Evolutionary conservation across 2,888 invertebrate species (phyloP).

Genomic region (Halocaridina rubra): DNA sequence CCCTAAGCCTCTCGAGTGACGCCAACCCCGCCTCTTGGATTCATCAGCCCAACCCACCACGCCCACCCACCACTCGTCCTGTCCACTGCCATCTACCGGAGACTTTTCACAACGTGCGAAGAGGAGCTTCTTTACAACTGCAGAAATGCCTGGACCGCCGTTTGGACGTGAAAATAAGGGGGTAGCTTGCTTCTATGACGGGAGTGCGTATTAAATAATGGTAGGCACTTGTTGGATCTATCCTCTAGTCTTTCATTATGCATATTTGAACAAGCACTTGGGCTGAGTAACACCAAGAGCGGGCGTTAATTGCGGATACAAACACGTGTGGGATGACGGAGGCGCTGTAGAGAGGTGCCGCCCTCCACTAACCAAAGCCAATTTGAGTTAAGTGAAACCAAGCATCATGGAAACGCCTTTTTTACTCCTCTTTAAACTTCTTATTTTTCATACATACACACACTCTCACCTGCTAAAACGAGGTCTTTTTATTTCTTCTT

Average conservation of each 20-base stretch:
- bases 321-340: conserved; percentile 60
- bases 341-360: conserved; percentile 52
- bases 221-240: conserved; percentile 58
- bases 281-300: conserved; percentile 51
- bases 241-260: conserved; percentile 60
- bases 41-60: conserved; percentile 55
- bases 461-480: neutral
- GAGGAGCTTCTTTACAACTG: conserved; percentile 61
- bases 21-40: conserved; percentile 43
- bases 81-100: conserved; percentile 61
- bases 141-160: conserved; percentile 62
- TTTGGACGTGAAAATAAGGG: conserved; percentile 63
- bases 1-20: conserved; percentile 15
- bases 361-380: conserved; percentile 45
- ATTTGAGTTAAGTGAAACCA: conserved; percentile 59
- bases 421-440: too few species aligned
- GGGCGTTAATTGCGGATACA: conserved; percentile 60
- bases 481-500: neutral
- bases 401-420: conserved; percentile 46
- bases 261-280: conserved; percentile 59
- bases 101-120: conserved; percentile 47
- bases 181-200: conserved; percentile 60
- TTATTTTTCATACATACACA: neutral
- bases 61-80: conserved; percentile 50
- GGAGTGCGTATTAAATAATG: conserved; percentile 62